A percentile compares a stretch with the other conserved stretches of the same genome.
These are phyloP conservation scores for Choloepus hoffmanni DNA, from an alignment of 2,113 vertebrate species.

Conservation along the genomic window DNA sequence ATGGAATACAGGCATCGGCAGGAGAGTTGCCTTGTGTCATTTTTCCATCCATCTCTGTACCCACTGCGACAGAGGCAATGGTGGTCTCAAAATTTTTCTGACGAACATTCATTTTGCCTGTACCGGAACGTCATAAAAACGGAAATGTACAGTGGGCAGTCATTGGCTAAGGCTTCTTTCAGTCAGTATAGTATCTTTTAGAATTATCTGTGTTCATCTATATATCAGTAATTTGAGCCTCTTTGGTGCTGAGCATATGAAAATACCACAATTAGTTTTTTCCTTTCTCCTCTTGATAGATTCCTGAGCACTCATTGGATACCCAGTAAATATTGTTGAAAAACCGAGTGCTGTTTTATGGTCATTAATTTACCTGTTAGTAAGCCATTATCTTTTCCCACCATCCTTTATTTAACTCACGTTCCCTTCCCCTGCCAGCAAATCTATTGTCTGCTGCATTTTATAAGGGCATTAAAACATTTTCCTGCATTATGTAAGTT, in stretches of 20 bases:
- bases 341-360: not conserved
- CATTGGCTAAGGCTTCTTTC: not conserved
- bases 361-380: not conserved
- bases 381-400: not conserved
- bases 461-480: not conserved
- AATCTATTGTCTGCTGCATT: not conserved
- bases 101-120: not conserved
- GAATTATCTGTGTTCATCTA: not conserved
- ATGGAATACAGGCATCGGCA: not conserved
- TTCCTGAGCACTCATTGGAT: not conserved
- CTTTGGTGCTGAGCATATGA: not conserved
- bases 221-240: not conserved
- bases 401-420: not conserved
- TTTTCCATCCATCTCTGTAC: no score
- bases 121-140: not conserved
- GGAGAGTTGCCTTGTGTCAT: no score
- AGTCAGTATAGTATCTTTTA: not conserved
- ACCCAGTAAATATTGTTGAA: not conserved
- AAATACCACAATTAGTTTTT: no score
- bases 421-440: not conserved
- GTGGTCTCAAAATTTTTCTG: not conserved
- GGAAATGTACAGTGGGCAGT: not conserved
- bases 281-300: not conserved
- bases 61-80: not conserved
- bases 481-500: not conserved